Conservation (phyloP, 1,140 invertebrate species). For the Drosophila seguyi region DNA sequence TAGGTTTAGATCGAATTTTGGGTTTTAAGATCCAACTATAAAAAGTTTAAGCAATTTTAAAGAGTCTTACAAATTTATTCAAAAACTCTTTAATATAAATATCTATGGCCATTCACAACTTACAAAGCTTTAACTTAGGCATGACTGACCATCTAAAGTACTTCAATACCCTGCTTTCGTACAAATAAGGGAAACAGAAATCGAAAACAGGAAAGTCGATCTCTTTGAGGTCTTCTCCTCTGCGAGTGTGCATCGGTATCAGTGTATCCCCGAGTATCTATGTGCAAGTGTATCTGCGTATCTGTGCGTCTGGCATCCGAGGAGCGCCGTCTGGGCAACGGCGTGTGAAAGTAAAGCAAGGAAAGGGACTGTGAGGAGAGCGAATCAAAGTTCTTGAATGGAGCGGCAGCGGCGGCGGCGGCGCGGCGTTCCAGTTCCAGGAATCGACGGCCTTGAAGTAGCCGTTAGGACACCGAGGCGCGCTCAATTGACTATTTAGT, state of each 20-base stretch:
- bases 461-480: slow-evolving; percentile 71
- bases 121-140: background rate
- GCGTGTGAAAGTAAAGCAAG: slow-evolving; percentile 68
- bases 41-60: background rate
- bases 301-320: slow-evolving; percentile 31
- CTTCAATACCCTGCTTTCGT: background rate
- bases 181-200: slow-evolving; percentile 14
- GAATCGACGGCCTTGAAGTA: slow-evolving; percentile 77
- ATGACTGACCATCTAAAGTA: background rate
- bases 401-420: slow-evolving; percentile 25
- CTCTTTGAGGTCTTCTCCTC: slow-evolving; percentile 15
- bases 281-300: background rate
- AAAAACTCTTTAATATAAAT: background rate
- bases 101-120: background rate
- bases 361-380: slow-evolving; percentile 28
- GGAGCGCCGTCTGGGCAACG: slow-evolving; percentile 38
- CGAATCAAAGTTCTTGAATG: slow-evolving; percentile 73
- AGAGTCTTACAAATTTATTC: background rate
- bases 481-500: slow-evolving; percentile 81
- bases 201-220: slow-evolving; percentile 59
- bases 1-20: too few relatives aligned
- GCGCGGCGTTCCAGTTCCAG: slow-evolving; percentile 58
- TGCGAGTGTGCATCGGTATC: slow-evolving; percentile 3
- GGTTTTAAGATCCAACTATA: too few relatives aligned
- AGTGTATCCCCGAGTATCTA: slow-evolving; percentile 2